Evolutionary conservation across 2,797 vertebrate species (phyloP).

Genomic region (Sternarchorhynchus goeldii): DNA sequence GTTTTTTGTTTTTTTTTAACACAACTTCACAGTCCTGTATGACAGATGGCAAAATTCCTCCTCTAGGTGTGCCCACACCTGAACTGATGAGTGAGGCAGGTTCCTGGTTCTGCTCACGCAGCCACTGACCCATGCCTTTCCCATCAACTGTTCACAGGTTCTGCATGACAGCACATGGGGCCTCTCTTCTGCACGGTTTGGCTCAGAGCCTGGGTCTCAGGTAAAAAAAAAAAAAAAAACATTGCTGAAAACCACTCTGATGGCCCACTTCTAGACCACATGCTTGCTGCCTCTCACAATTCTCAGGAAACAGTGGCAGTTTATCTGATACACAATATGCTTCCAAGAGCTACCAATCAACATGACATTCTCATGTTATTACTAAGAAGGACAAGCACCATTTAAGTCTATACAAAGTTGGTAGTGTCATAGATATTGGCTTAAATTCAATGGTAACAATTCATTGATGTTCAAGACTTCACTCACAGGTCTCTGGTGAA

Average conservation of each 20-base stretch:
- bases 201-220: slow-evolving; percentile 3
- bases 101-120: slow-evolving; percentile 44
- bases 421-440: no score
- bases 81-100: slow-evolving; percentile 48
- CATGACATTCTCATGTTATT: no score
- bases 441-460: no score
- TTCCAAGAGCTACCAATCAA: not conserved
- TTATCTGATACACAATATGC: not conserved
- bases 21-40: slow-evolving; percentile 26
- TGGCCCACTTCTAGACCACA: not conserved
- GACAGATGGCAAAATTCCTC: slow-evolving; percentile 55
- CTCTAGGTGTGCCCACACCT: slow-evolving; percentile 53
- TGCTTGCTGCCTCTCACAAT: not conserved
- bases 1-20: slow-evolving; percentile 40
- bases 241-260: not conserved
- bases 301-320: not conserved
- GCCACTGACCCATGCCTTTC: slow-evolving; percentile 55
- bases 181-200: slow-evolving; percentile 22
- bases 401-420: not conserved
- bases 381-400: no score
- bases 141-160: slow-evolving; percentile 56
- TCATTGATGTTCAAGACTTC: no score
- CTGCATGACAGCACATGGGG: slow-evolving; percentile 53
- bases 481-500: no score
- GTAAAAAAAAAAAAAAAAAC: slow-evolving; percentile 13